Percentiles rank a stretch among this genome's conserved stretches.
phyloP scores from a whole-genome alignment of 1,140 invertebrate species.

The Polypedilum vanderplanki region DNA sequence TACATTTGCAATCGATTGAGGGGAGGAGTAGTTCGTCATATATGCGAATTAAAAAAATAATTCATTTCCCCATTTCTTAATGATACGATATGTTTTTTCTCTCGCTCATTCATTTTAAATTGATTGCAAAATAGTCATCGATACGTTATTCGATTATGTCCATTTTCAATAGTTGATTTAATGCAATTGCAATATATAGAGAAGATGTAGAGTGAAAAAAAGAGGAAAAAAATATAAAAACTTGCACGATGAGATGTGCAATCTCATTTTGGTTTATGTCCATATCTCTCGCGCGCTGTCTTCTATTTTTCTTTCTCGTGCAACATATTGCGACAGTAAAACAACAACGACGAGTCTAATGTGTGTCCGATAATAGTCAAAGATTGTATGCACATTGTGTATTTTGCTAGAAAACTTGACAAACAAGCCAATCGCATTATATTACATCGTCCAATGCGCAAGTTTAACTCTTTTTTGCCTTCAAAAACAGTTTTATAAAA shows the following conservation, averaged over 20 bases:
- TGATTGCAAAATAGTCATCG: background rate
- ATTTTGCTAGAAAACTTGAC: background rate
- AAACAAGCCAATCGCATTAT: background rate
- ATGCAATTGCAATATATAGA: background rate
- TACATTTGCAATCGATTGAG: no score
- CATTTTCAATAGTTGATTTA: conserved; percentile 19
- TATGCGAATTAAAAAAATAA: no score
- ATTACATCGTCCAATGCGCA: background rate
- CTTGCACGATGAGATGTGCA: conserved; percentile 1
- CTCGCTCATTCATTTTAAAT: background rate
- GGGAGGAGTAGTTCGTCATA: no score
- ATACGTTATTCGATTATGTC: conserved; percentile 18
- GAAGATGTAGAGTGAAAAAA: background rate
- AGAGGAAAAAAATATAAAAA: no score
- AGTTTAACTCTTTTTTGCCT: background rate
- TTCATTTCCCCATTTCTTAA: background rate
- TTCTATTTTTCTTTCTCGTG: no score
- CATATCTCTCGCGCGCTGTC: background rate
- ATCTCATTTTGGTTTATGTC: conserved; percentile 16
- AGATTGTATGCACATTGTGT: conserved; percentile 15
- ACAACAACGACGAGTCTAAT: conserved; percentile 5
- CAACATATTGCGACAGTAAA: background rate
- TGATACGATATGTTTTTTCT: background rate
- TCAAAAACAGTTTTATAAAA: background rate
- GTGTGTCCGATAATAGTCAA: conserved; percentile 9